Conservation (phyloP, 2,113 vertebrate genomes). For the Erythrolamprus reginae region DNA sequence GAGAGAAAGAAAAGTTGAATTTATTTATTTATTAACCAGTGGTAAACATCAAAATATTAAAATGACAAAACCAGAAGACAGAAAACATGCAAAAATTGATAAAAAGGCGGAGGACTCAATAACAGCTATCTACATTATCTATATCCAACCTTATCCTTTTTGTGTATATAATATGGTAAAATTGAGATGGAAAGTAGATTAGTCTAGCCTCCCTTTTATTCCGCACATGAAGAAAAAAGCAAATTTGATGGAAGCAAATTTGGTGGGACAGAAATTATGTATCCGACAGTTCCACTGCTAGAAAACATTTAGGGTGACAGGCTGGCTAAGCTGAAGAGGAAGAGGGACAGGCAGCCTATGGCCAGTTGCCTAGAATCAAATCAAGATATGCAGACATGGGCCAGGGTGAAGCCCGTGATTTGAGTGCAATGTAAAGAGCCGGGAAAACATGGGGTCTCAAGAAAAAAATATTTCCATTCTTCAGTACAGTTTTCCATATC, state of each 20-base stretch:
- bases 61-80: not conserved
- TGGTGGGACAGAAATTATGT: not conserved
- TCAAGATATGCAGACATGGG: not conserved
- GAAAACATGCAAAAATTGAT: not conserved
- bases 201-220: not conserved
- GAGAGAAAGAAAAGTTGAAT: not conserved
- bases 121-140: not conserved
- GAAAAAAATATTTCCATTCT: not conserved
- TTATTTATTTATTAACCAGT: not conserved
- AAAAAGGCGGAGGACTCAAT: not conserved
- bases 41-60: not conserved
- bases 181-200: not conserved
- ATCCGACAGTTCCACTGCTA: not conserved
- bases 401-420: not conserved
- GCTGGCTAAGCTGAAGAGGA: not conserved
- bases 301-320: not conserved
- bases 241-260: not conserved
- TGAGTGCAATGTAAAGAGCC: not conserved
- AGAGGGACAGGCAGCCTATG: not conserved
- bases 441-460: not conserved
- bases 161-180: not conserved
- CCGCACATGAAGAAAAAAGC: not conserved
- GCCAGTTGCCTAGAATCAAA: not conserved
- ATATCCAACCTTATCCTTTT: not conserved
- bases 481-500: not conserved